Base-by-base conservation (phyloP, 1,140 invertebrate species). In the Triops longicaudatus region DNA sequence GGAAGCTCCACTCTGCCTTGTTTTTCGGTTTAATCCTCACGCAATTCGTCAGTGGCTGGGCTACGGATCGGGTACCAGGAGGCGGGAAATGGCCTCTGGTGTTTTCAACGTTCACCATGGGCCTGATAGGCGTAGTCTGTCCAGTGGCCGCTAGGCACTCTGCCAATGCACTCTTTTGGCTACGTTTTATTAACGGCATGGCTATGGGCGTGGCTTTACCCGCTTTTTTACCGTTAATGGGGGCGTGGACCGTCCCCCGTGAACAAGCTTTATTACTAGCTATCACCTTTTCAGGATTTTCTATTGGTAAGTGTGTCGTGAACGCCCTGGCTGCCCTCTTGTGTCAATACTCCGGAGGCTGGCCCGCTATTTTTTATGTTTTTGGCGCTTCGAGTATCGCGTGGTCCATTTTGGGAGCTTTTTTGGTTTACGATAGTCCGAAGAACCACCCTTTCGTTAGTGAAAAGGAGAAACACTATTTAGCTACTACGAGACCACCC, bases 121-220 rank as follows among this genome's bases (percentile, higher is more conserved):
- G 50, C 17, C 50, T 63, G 6, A 22, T 63, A 22, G 50, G 50
- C 2, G n/a, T 63, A 22, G 14, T 63, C 50, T 63, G 50, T 14
- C 50, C 50, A 4, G 6, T 63, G 50, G 50, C 50, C 3, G 50
- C 50, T n/a, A 17, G 50, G 22, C 50, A 63, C 22, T 63, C 50
- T 5, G 50, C 17, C 5, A 14, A 63, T 9, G 50, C n/a, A 6
- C 22, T 63, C 50, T 63, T 63, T 17, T 63, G 50, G 50, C 50
- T 63, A 6, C 50, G 50, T 17, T 63, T 63, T 0, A 14, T 63
- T 22, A 63, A 63, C 14, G 50, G 50, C 14, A 63, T 63, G 50
- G 50, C 50, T n/a, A 63, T 63, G 50, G 50, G 50, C 50, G 50
- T 63, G 50, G 50, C 50, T 22, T 63, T 63, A 22, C 50, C 50